Base-by-base conservation (phyloP, 1,140 invertebrate species). In the Xylocopa sonorina region DNA sequence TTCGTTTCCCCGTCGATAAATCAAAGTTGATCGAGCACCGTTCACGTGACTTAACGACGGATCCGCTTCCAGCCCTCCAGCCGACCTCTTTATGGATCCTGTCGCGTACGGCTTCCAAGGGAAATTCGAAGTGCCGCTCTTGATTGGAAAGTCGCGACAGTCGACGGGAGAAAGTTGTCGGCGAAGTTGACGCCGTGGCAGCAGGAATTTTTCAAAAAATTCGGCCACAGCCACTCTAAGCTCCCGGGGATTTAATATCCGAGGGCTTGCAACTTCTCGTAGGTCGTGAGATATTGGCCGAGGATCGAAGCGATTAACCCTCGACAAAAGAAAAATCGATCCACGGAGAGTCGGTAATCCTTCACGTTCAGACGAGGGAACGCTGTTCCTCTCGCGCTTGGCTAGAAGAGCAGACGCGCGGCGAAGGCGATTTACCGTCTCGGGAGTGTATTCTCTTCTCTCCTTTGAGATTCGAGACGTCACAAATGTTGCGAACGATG, bases 361-460 rank as follows among this genome's bases (percentile, higher is more conserved):
- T 51, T 51, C 32, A 29, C 38, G 27, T 21, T n/a, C 27, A 29
- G 24, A 2, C 18, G 12, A 27, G 43, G 48, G 43, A 73, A 48
- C 32, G 10, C 12, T 10, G 32, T 4, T 51, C 51, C 58, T 41
- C 27, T 16, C n/a, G 29, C 18, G 21, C 50, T 62, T 16, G 9
- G 4, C 7, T 6, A 0, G 6, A 2, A 6, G 24, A 27, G 38
- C 3, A 27, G 27, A 18, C 16, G 27, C 3, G 24, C 41, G 34
- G 62, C 21, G 18, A 57, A 21, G 24, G 18, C 55, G 69, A 72
- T 72, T 60, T 72, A 72, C 60, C 41, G 55, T 6, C 29, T 18
- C 12, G 27, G 34, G 12, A n/a, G n/a, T n/a, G n/a, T n/a, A n/a
- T n/a, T n/a, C n/a, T n/a, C n/a, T n/a, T n/a, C n/a, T n/a, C n/a